These are phyloP conservation scores for Amblyopsis hoosieri DNA, from an alignment of 2,797 vertebrate species.

Conservation along the genomic window DNA sequence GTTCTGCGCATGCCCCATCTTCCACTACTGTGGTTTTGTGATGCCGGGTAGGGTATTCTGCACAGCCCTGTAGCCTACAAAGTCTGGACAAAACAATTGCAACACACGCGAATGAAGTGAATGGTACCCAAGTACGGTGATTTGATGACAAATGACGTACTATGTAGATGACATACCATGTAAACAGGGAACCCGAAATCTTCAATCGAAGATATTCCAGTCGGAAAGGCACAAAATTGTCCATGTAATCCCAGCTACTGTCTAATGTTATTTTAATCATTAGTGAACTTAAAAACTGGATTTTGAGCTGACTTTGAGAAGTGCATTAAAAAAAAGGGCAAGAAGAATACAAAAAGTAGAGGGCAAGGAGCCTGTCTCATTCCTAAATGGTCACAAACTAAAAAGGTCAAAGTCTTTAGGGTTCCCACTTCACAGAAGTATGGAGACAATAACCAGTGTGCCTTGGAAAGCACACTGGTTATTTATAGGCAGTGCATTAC, in stretches of 20 bases:
- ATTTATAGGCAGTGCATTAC: constrained; percentile 50
- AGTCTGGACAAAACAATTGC: neutral
- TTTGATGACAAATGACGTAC: too few species aligned
- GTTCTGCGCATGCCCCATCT: too few species aligned
- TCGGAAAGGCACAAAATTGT: too few species aligned
- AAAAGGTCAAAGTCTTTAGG: constrained; percentile 25
- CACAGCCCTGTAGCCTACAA: constrained; percentile 15
- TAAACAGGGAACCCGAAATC: too few species aligned
- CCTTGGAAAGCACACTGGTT: constrained; percentile 33
- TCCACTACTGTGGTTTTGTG: too few species aligned
- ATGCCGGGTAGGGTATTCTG: too few species aligned
- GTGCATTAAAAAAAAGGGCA: constrained; percentile 8
- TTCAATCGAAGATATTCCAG: too few species aligned
- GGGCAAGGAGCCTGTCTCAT: neutral
- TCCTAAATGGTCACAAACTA: constrained; percentile 28
- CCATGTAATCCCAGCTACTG: too few species aligned
- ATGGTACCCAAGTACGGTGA: too few species aligned
- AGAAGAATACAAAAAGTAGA: neutral
- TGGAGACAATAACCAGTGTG: neutral
- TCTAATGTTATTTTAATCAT: too few species aligned
- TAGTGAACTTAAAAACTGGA: constrained; percentile 2
- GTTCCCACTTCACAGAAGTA: constrained; percentile 4
- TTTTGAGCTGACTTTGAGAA: constrained; percentile 10
- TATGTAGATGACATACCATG: too few species aligned
- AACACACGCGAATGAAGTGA: too few species aligned